These are phyloP conservation scores for Trypoxylon attenuatum DNA, from an alignment of 2,888 invertebrate genomes.

Conservation along the genomic window DNA sequence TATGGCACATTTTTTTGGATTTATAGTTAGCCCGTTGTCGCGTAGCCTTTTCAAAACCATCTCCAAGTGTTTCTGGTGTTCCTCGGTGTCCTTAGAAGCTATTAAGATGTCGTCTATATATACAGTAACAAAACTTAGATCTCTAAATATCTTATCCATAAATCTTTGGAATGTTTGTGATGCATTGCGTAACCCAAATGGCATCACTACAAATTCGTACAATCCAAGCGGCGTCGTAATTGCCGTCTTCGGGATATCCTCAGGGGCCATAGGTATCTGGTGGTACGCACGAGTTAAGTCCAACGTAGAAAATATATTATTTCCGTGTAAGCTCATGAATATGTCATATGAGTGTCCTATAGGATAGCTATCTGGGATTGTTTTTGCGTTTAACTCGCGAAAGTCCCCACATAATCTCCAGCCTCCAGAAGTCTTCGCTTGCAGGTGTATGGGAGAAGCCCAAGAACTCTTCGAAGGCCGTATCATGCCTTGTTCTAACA, in stretches of 20 bases:
- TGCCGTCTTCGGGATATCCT: no score
- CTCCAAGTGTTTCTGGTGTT: neutral
- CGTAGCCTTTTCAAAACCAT: neutral
- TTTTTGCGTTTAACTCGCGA: conserved; percentile 13
- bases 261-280: no score
- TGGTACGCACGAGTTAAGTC: no score
- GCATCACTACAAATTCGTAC: no score
- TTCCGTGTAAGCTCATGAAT: conserved; percentile 28
- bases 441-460: conserved; percentile 42
- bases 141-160: no score
- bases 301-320: no score
- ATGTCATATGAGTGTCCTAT: no score
- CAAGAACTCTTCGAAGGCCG: conserved; percentile 57
- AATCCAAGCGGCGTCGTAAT: no score
- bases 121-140: neutral
- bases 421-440: conserved; percentile 13
- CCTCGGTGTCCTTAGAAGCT: neutral
- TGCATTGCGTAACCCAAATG: no score
- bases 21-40: neutral
- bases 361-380: conserved; percentile 26
- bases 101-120: conserved; percentile 1
- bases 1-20: neutral
- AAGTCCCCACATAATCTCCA: conserved; percentile 34
- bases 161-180: no score
- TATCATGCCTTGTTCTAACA: conserved; percentile 55